phyloP scores from a whole-genome alignment of 2,797 vertebrate genomes.

The Myripristis murdjan region DNA sequence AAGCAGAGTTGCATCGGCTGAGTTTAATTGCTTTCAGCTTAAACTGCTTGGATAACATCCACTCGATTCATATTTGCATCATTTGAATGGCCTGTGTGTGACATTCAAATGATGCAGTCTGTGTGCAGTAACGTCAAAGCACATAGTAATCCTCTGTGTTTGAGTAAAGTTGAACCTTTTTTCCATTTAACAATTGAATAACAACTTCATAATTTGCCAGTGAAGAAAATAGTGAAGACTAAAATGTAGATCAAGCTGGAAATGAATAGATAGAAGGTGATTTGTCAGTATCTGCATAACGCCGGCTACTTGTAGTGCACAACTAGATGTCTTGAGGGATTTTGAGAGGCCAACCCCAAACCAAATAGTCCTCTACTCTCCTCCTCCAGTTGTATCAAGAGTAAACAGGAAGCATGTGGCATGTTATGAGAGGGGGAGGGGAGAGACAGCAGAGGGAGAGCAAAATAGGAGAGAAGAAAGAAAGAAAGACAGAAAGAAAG shows the following conservation, averaged over 20 bases:
- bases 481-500: slow-evolving; percentile 25
- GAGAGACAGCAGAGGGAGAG: slow-evolving; percentile 36
- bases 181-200: not conserved
- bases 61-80: slow-evolving; percentile 55
- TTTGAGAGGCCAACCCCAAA: slow-evolving; percentile 51
- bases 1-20: slow-evolving; percentile 55
- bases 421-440: slow-evolving; percentile 71
- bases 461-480: slow-evolving; percentile 20
- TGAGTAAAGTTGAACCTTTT: not conserved
- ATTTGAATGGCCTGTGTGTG: slow-evolving; percentile 29
- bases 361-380: slow-evolving; percentile 61
- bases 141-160: slow-evolving; percentile 3
- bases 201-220: slow-evolving; percentile 13
- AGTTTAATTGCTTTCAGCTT: slow-evolving; percentile 51
- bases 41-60: slow-evolving; percentile 38
- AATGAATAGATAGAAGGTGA: not conserved
- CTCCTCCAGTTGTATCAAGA: slow-evolving; percentile 78
- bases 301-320: slow-evolving; percentile 10
- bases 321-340: slow-evolving; percentile 24
- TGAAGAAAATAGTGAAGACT: not conserved
- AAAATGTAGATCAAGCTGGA: not conserved
- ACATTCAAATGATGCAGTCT: not conserved
- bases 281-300: slow-evolving; percentile 6
- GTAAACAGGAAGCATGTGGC: slow-evolving; percentile 86
- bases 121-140: slow-evolving; percentile 11